Conservation (phyloP, 2,888 invertebrate genomes). For the Meteorus cinctellus region DNA sequence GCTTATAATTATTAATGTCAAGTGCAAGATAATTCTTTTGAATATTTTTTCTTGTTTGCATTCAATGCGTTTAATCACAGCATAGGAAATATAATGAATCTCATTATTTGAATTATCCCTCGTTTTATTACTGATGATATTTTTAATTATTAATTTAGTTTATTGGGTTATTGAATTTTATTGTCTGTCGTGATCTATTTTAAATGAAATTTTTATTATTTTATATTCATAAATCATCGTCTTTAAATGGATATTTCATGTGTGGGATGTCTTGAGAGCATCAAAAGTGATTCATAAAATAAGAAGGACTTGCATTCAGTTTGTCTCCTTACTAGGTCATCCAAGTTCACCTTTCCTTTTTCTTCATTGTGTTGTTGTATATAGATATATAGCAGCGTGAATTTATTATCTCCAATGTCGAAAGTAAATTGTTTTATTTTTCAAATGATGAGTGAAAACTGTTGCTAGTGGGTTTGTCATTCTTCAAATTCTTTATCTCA, state of each 20-base stretch:
- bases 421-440: background rate
- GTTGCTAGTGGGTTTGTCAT: background rate
- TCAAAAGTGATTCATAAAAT: constrained; percentile 12
- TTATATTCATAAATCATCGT: background rate
- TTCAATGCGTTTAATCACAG: no score
- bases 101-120: no score
- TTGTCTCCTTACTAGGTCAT: constrained; percentile 21
- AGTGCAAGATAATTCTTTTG: no score
- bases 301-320: constrained; percentile 15
- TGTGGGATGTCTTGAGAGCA: background rate
- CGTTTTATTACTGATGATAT: no score
- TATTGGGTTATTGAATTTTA: no score
- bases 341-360: background rate
- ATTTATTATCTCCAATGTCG: background rate
- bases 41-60: no score
- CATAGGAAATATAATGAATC: no score
- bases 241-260: background rate
- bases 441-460: no score
- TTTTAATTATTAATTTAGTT: no score
- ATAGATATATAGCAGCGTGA: background rate
- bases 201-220: no score
- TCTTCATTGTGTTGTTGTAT: background rate
- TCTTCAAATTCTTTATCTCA: background rate
- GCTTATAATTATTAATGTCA: no score
- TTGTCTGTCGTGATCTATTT: no score